phyloP scores from a whole-genome alignment of 2,113 vertebrate species.

The Cervus canadensis region DNA sequence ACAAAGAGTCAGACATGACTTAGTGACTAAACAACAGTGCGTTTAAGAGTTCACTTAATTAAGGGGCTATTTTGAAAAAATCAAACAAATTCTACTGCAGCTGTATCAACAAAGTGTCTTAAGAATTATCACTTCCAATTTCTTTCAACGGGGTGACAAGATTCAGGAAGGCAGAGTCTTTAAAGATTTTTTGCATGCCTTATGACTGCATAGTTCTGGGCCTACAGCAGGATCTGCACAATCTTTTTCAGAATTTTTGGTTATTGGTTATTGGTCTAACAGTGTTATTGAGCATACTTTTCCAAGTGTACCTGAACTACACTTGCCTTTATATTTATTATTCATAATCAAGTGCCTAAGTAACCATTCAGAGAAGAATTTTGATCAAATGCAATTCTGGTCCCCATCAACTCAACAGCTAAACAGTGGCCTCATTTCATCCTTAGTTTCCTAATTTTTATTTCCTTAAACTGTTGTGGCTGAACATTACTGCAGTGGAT shows the following conservation, averaged over 20 bases:
- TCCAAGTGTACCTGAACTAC: background rate
- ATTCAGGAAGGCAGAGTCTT: background rate
- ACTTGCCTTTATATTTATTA: background rate
- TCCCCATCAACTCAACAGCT: background rate
- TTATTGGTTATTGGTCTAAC: background rate
- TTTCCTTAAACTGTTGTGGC: background rate
- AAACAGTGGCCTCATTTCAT: background rate
- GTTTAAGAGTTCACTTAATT: background rate
- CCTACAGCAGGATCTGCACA: background rate
- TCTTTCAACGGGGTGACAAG: background rate
- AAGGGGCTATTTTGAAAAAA: background rate
- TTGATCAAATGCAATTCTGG: background rate
- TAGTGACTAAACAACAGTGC: background rate
- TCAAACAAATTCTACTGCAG: background rate
- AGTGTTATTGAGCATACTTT: background rate
- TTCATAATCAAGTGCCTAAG: background rate
- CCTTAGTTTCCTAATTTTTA: background rate
- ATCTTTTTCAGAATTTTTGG: background rate
- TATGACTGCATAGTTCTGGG: background rate
- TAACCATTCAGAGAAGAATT: background rate
- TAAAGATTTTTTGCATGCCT: background rate
- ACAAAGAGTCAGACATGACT: background rate
- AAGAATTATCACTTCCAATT: background rate
- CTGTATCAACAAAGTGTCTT: background rate
- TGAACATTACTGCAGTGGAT: background rate